phyloP scores from a whole-genome alignment of 2,113 vertebrate genomes.

The Ptyas mucosa region DNA sequence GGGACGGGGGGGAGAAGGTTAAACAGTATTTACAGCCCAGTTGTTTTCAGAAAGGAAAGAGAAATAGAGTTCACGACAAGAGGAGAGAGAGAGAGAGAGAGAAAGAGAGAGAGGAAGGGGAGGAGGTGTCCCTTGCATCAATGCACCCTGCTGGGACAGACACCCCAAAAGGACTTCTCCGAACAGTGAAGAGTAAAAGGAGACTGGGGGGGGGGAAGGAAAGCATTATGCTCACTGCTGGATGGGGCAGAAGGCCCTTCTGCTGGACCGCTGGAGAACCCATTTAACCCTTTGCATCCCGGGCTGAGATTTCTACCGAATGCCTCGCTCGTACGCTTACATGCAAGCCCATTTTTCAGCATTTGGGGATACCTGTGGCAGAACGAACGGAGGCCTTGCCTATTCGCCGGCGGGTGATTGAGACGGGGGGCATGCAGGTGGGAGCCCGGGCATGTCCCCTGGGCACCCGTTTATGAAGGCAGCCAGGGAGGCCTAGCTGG shows the following conservation, averaged over 20 bases:
- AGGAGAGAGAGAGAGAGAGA: slow-evolving; percentile 1
- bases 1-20: slow-evolving; percentile 79
- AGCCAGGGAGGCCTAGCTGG: too few species aligned
- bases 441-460: neutral
- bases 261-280: slow-evolving; percentile 10
- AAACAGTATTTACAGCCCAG: slow-evolving; percentile 99
- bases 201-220: neutral
- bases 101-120: too few species aligned
- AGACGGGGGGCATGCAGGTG: neutral
- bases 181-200: slow-evolving; percentile 26
- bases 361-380: neutral
- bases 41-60: slow-evolving; percentile 96
- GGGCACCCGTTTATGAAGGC: neutral
- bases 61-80: slow-evolving; percentile 82
- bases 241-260: neutral
- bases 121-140: slow-evolving; percentile 45
- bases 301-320: neutral
- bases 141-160: slow-evolving; percentile 31
- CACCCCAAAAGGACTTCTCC: slow-evolving; percentile 17
- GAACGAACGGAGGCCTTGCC: neutral
- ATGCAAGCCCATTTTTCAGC: neutral
- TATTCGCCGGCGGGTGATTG: neutral
- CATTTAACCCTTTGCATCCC: neutral
- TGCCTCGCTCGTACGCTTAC: neutral
- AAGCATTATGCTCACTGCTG: slow-evolving; percentile 21